Base-by-base conservation (phyloP, 2,888 invertebrate species). In the Lingula anatina region DNA sequence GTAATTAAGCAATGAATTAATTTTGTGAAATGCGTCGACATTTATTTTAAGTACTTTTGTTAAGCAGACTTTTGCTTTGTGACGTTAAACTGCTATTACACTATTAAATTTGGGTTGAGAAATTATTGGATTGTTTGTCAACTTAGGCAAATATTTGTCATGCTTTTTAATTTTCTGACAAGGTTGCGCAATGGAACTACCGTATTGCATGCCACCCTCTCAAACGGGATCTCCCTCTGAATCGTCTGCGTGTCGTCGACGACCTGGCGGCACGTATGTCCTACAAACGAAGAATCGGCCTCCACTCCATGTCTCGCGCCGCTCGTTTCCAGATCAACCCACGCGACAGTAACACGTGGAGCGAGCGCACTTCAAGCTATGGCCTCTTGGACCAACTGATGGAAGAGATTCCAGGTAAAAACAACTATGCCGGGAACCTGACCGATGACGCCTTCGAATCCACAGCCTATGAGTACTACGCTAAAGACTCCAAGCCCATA, bases 201-300 rank as follows among this genome's bases (percentile, higher is more conserved):
- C 53, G 63, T 18, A 66, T 65, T 26, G 26, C 57, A 31, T 66
- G 66, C 40, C 64, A 65, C 44, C 60, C 60, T 0, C 9, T 66
- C 12, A 26, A 47, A 5, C 20, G 36, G 0, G 55, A 61, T 36
- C 35, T 68, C n/a, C 53, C 59, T 5, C 54, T 62, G 31, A 51
- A 50, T 5, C 37, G 51, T 36, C 44, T 60, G 5, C 48, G 49
- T 28, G 56, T 60, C 12, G 53, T 64, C 2, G 68, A 69, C 42
- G 70, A 68, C 31, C 49, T 70, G 5, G 55, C 52, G 5, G 37
- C 47, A 7, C 48, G 67, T 28, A 51, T 65, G 35, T 18, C n/a
- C n/a, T n/a, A n/a, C n/a, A n/a, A 36, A 15, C 9, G 12, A 21
- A 35, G n/a, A 3, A 9, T 36, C 9, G 27, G n/a, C 12, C 20